Conservation (phyloP, 2,888 invertebrate genomes). For the Agonopterix subpropinquella region DNA sequence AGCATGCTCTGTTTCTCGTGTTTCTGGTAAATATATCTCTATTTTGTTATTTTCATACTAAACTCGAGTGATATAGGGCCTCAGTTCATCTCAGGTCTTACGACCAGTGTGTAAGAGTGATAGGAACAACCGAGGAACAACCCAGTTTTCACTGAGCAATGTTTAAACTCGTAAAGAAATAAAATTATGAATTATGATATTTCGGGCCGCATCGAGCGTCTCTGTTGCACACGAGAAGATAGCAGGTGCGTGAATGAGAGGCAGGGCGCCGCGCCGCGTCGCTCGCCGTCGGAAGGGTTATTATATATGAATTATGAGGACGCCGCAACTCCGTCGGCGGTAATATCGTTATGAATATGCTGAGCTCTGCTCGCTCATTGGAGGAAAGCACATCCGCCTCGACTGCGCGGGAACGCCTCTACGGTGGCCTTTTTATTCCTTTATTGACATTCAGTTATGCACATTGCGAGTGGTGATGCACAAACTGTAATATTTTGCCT, state of each 20-base stretch:
- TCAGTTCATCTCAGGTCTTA: conserved; percentile 10
- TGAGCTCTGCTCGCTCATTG: conserved; percentile 67
- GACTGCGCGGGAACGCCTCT: conserved; percentile 70
- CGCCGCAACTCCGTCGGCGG: conserved; percentile 67
- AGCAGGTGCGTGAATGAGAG: conserved; percentile 48
- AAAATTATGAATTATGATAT: conserved; percentile 74
- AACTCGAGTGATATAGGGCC: background rate
- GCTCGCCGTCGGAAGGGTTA: conserved; percentile 67
- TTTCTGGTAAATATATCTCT: conserved; percentile 37
- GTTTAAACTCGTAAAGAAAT: conserved; percentile 49
- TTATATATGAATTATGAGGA: conserved; percentile 77
- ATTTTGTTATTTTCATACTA: conserved; percentile 28
- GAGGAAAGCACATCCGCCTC: conserved; percentile 70
- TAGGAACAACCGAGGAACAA: conserved; percentile 36
- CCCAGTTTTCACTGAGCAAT: conserved; percentile 37
- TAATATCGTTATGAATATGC: conserved; percentile 77
- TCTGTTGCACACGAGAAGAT: conserved; percentile 45
- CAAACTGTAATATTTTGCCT: conserved; percentile 73
- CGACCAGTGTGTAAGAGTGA: conserved; percentile 5
- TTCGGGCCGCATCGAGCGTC: conserved; percentile 46
- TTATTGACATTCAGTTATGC: conserved; percentile 75
- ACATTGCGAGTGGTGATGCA: conserved; percentile 69
- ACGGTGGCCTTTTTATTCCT: conserved; percentile 69
- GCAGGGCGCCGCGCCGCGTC: conserved; percentile 54
- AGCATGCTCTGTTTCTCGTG: conserved; percentile 40